Percentiles rank a stretch among this genome's conserved stretches.
Conservation (phyloP, 1,140 invertebrate genomes). For the Trichonephila clavipes region DNA sequence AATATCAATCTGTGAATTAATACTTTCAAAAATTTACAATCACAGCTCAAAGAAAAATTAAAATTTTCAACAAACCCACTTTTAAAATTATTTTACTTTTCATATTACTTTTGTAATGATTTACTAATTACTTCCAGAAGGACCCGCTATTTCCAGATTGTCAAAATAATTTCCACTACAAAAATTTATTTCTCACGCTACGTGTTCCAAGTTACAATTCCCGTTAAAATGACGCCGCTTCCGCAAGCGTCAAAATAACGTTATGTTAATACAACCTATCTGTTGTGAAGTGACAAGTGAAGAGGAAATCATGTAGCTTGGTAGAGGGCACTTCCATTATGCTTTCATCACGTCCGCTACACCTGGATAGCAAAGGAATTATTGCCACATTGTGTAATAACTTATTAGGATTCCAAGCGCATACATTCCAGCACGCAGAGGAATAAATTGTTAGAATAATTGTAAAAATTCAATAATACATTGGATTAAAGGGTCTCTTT, state of each 20-base stretch:
- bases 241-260: not conserved
- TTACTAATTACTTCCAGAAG: not conserved
- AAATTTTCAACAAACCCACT: no score
- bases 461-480: not conserved
- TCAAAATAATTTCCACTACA: not conserved
- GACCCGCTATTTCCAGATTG: not conserved
- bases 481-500: not conserved
- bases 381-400: not conserved
- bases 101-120: not conserved
- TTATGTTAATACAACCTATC: slow-evolving; percentile 12
- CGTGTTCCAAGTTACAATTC: not conserved
- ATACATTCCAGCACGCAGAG: not conserved
- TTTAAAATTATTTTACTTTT: no score
- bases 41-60: no score
- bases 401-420: not conserved
- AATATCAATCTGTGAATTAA: no score
- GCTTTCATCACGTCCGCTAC: not conserved
- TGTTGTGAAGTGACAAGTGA: slow-evolving; percentile 4
- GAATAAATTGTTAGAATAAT: not conserved
- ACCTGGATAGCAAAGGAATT: not conserved
- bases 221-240: not conserved
- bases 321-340: not conserved
- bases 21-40: no score
- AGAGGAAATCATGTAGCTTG: slow-evolving; percentile 1
- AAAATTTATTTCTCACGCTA: not conserved